Evolutionary conservation across 1,140 invertebrate species (phyloP), one percentile per base, ranked within the genome.

Genomic region (Dendroctonus valens): DNA sequence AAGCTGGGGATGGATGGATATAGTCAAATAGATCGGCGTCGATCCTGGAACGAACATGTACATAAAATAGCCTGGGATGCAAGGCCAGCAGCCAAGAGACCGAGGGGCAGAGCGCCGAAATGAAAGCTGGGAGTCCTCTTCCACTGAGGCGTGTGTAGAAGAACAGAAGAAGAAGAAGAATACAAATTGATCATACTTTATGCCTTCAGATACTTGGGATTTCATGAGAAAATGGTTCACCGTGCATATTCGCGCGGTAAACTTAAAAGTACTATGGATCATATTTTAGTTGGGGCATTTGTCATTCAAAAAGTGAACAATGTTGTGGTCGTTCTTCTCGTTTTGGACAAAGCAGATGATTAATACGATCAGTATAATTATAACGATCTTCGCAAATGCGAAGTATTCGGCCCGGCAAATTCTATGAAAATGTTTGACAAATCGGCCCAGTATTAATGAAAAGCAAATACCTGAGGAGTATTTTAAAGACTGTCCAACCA

Each of bases 361-460:
- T 61, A 61, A 61, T 61, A 53, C 59, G 12, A 61, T 41, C 11
- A 42, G 59, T 61, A 42, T 57, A 64, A 49, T 63, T 55, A 64
- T 64, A 64, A 64, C 62, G 62, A 64, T 64, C 52, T 48, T 54
- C 15, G 48, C 52, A 55, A 64, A 64, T 57, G 62, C 62, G 52
- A 57, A 48, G 62, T 57, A 64, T 64, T 58, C 26, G 14, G n/a
- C n/a, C 26, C 41, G 44, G 38, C 14, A 41, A 64, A 64, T 64
- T 64, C 48, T 64, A 64, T 64, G 52, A 64, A 64, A 55, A 64
- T 64, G 62, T 58, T 64, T 64, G 62, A 64, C 62, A 64, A 64
- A 64, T 64, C 62, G 59, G 50, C 48, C 50, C 62, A 57, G 62
- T 55, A 64, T 64, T 64, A 64, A 64, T 64, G 62, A 64, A 64